Evolutionary conservation across 2,797 vertebrate genomes (phyloP), one percentile per base, ranked within the genome.

Genomic region (Gymnothorax javanicus): DNA sequence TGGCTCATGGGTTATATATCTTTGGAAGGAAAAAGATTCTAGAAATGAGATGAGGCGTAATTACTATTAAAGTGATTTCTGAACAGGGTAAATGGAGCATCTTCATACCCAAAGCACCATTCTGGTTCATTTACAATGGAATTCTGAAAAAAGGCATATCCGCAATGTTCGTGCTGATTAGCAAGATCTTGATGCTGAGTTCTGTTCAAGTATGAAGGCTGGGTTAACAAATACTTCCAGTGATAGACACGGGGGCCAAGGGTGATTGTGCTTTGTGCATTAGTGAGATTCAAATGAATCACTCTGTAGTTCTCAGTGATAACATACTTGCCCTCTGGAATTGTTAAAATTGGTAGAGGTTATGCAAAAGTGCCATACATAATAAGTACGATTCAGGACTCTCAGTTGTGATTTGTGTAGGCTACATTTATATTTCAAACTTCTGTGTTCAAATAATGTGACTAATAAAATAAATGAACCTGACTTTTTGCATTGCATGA

Each of bases 101-200:
- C 64, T 89, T 85, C 88, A 87, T 88, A 67, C 81, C 90, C 87
- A 85, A 88, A 89, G 86, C 88, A 83, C 86, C 87, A 77, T 88
- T 87, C 89, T 92, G 88, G 92, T 90, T 89, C 88, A 87, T 88
- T 90, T 43, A 33, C 85, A 89, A 89, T 90, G 84, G 89, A 89
- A 82, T 86, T 85, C 87, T 87, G 81, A 86, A 90, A 86, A 86
- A 58, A 0, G 60, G 64, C 3, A 84, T 82, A 62, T 88, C 85
- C 83, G 79, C 56, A 0, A 67, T 90, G 91, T 88, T 86, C 73
- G 86, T 73, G 87, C 90, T 91, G 90, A 91, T 93, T 91, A 91
- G 79, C 27, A 59, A 84, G 86, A 87, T 84, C 86, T 93, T 92
- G 89, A 92, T 93, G 88, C 87, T 77, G 57, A 69, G n/a, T 60